phyloP scores from a whole-genome alignment of 2,888 invertebrate genomes.

The Drepana falcataria region DNA sequence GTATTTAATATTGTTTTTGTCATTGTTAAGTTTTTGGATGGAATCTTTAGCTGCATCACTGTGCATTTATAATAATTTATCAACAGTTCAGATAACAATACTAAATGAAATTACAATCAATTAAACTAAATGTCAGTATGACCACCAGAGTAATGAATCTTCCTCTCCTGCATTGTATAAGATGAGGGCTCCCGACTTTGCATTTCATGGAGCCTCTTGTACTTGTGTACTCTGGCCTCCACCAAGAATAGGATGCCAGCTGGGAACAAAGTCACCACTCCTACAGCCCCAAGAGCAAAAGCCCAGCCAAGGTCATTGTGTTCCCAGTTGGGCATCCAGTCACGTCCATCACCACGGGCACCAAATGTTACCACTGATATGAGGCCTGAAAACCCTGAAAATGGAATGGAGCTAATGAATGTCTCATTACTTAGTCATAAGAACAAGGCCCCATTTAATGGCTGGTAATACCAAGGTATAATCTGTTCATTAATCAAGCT shows the following conservation, averaged over 20 bases:
- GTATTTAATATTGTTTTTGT: no score
- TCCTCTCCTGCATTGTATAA: slow-evolving; percentile 83
- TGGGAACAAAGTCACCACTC: slow-evolving; percentile 85
- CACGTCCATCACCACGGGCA: slow-evolving; percentile 91
- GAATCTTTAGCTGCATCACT: no score
- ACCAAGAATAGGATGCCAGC: slow-evolving; percentile 89
- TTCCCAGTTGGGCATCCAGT: slow-evolving; percentile 98
- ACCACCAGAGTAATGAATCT: slow-evolving; percentile 73
- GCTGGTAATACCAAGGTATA: no score
- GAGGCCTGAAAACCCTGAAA: slow-evolving; percentile 86
- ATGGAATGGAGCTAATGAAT: slow-evolving; percentile 1
- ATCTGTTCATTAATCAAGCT: no score
- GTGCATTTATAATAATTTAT: no score
- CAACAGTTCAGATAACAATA: no score
- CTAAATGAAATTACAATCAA: no score
- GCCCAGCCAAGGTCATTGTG: slow-evolving; percentile 97
- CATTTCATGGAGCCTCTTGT: slow-evolving; percentile 84
- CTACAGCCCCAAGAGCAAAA: slow-evolving; percentile 90
- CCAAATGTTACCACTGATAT: slow-evolving; percentile 94
- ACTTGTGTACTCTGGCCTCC: slow-evolving; percentile 88
- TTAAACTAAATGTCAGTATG: slow-evolving; percentile 84
- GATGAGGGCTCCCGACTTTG: slow-evolving; percentile 82
- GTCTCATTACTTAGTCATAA: no score
- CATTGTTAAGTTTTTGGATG: no score
- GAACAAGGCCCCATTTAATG: no score